These are phyloP conservation scores for Novumbra hubbsi DNA, from an alignment of 2,797 vertebrate genomes.

Conservation along the genomic window DNA sequence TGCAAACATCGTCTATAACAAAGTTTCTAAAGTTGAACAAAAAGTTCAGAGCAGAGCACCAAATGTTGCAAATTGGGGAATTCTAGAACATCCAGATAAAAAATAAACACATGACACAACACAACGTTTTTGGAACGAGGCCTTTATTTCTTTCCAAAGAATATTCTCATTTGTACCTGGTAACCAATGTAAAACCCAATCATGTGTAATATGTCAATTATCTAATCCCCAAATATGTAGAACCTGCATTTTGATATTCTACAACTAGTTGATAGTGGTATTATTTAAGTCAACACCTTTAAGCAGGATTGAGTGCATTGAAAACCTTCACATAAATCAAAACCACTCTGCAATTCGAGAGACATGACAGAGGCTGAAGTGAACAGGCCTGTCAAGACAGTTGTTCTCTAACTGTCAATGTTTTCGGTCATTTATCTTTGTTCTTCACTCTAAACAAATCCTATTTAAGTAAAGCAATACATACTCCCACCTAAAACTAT, in stretches of 20 bases:
- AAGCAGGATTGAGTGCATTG: conserved; percentile 20
- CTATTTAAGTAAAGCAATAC: neutral
- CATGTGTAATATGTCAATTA: neutral
- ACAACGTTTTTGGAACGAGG: neutral
- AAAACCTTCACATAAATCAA: conserved; percentile 27
- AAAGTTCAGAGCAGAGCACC: neutral
- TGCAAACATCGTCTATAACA: neutral
- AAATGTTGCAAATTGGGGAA: neutral
- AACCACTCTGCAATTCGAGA: conserved; percentile 39
- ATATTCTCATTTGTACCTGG: too few species aligned
- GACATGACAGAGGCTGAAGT: conserved; percentile 23
- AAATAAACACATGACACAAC: neutral
- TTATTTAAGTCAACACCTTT: conserved; percentile 15
- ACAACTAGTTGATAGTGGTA: conserved; percentile 22
- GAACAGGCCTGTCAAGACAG: conserved; percentile 23
- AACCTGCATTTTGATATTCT: neutral
- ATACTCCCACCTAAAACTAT: too few species aligned
- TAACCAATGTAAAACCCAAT: neutral
- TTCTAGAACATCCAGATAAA: neutral
- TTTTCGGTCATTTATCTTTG: neutral
- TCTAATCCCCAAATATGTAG: neutral
- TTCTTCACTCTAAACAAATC: conserved; percentile 12
- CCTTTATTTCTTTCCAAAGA: neutral
- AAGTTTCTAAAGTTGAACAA: conserved; percentile 5
- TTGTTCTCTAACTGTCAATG: conserved; percentile 7